Conservation (phyloP, 2,113 vertebrate species). For the Phalacrocorax aristotelis region DNA sequence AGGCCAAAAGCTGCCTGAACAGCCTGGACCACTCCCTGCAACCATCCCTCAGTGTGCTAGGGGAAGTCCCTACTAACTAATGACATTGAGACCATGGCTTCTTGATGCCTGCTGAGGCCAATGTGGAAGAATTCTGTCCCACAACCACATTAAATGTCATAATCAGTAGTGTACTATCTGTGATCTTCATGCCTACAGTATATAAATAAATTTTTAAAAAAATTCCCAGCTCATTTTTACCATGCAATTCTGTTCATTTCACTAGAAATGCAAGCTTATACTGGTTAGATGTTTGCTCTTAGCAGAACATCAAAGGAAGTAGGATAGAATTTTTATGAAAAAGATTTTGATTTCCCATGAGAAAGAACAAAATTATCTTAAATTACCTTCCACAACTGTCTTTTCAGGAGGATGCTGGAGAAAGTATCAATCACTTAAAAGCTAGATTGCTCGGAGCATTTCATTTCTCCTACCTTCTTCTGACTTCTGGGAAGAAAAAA, state of each 20-base stretch:
- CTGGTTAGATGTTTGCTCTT: neutral
- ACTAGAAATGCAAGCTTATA: neutral
- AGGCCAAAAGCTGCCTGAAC: neutral
- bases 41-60: neutral
- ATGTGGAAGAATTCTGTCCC: neutral
- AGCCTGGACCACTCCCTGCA: neutral
- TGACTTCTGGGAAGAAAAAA: neutral
- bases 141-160: neutral
- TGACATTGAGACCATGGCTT: no score
- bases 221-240: neutral
- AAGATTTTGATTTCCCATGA: neutral
- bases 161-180: neutral
- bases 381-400: neutral
- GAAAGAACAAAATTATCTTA: neutral
- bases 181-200: neutral
- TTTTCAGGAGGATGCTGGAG: neutral
- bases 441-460: neutral
- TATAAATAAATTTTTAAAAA: neutral
- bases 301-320: neutral
- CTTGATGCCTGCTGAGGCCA: neutral
- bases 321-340: neutral
- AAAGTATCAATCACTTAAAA: slow-evolving; percentile 25
- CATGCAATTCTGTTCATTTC: neutral
- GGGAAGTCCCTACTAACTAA: neutral
- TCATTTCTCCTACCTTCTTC: neutral